Base-by-base conservation (phyloP, 2,113 vertebrate genomes). In the Lophura nycthemera region DNA sequence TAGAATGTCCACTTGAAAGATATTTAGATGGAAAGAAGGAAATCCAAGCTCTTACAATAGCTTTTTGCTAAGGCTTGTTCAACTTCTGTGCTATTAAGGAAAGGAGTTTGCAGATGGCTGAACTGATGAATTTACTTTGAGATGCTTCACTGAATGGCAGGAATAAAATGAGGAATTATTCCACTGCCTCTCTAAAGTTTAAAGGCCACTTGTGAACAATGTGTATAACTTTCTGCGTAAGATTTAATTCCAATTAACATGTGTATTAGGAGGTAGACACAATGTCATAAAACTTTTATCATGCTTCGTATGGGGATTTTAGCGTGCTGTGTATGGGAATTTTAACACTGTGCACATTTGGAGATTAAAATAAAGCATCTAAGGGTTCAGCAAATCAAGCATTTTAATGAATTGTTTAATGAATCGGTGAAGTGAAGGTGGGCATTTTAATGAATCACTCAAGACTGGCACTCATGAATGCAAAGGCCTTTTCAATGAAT, bases 381-480 rank as follows among this genome's bases (percentile, higher is more conserved):
- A 43, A 94, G 79, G 42, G 8, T 56, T 89, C 67, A 63, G 54
- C 38, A 57, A 96, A 77, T 43, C 14, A 74, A 61, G 15, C 5
- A 56, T 69, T 84, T 81, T 77, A 95, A 88, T 90, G 30, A 94
- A 84, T 85, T 90, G 24, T 66, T 88, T 90, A 91, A 91, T 71
- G 42, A 89, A 85, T 67, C 83, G 73, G 32, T 80, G 76, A 85
- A 90, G 60, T 69, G 63, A 66, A 89, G 50, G 56, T 56, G 74
- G 34, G 42, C 60, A 80, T 96, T 92, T 91, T 77, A 95, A 90
- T 94, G 72, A 86, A 77, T 88, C 6, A 16, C 75, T 93, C 69
- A 88, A 86, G 67, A 89, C 65, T 63, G 38, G 25, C 86, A 38
- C 1, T 12, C 42, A 48, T 66, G 56, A 96, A 86, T 92, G 21